Conservation (phyloP, 2,113 vertebrate species). For the Progne subis region DNA sequence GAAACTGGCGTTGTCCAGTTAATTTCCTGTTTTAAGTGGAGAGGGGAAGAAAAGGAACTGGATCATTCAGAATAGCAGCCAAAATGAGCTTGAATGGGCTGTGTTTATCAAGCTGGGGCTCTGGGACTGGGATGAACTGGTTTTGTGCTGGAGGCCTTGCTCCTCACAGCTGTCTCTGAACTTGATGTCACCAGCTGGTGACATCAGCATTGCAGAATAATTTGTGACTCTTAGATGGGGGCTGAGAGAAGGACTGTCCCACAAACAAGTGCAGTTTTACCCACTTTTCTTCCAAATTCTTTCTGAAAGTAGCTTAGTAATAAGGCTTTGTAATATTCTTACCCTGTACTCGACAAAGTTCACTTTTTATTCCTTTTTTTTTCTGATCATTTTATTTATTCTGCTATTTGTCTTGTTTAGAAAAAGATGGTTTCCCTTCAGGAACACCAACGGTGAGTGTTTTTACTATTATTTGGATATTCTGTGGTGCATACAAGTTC, state of each 20-base stretch:
- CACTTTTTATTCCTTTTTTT: background rate
- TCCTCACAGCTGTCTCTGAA: background rate
- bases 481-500: background rate
- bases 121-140: background rate
- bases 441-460: conserved; percentile 88
- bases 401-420: conserved; percentile 72
- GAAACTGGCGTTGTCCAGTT: background rate
- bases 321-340: background rate
- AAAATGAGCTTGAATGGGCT: background rate
- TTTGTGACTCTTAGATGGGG: background rate
- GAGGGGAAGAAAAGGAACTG: background rate
- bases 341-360: background rate
- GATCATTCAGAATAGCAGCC: background rate
- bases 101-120: background rate
- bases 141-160: background rate
- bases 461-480: background rate
- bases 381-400: background rate
- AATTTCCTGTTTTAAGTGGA: conserved; percentile 22
- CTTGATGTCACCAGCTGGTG: background rate
- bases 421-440: conserved; percentile 92
- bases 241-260: background rate
- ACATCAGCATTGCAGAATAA: background rate
- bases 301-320: background rate
- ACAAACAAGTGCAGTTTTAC: background rate
- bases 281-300: background rate